phyloP scores from a whole-genome alignment of 2,888 invertebrate genomes.

The Andrena dorsata region DNA sequence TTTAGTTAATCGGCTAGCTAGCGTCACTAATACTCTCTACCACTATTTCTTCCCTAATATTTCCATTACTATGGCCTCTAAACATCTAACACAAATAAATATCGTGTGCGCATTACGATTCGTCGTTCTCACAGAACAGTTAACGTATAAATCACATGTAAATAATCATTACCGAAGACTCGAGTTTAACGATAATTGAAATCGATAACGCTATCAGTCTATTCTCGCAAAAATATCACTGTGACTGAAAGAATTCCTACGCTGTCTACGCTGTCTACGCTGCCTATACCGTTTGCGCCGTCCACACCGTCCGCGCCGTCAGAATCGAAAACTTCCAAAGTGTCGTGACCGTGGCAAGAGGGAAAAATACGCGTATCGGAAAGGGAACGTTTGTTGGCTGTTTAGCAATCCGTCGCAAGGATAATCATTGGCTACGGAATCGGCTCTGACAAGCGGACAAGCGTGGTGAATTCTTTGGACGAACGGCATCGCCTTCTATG shows the following conservation, averaged over 20 bases:
- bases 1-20: conserved; percentile 63
- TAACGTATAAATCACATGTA: conserved; percentile 74
- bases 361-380: too few species aligned
- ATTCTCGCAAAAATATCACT: conserved; percentile 79
- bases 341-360: too few species aligned
- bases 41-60: conserved; percentile 73
- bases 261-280: not conserved
- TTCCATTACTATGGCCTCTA: conserved; percentile 71
- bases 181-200: conserved; percentile 66
- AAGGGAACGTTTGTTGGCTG: too few species aligned
- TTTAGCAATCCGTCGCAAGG: too few species aligned
- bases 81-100: conserved; percentile 78
- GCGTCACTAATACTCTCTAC: conserved; percentile 67
- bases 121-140: conserved; percentile 51
- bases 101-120: conserved; percentile 71
- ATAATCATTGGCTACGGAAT: not conserved
- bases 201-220: conserved; percentile 79
- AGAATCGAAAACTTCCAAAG: too few species aligned
- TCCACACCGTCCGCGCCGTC: not conserved
- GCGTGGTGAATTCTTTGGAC: conserved; percentile 47
- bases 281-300: not conserved
- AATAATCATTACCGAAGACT: conserved; percentile 65
- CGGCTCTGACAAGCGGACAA: conserved; percentile 60
- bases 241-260: conserved; percentile 68
- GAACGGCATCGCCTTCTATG: not conserved